phyloP scores from a whole-genome alignment of 2,113 vertebrate species.

The Cyprinodon brontotheroides region DNA sequence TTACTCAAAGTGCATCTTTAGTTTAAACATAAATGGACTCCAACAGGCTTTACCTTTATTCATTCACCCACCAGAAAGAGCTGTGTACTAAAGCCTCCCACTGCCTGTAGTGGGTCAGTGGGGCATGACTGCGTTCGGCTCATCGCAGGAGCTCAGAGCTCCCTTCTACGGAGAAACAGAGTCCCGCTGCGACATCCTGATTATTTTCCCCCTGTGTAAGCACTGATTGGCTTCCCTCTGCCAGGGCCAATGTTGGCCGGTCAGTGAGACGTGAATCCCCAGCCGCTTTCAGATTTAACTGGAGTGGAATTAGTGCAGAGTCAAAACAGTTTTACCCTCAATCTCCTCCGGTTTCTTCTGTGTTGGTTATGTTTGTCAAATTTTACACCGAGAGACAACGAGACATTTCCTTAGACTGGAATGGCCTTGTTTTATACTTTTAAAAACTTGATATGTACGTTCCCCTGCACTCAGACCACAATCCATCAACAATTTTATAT shows the following conservation, averaged over 20 bases:
- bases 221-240: slow-evolving; percentile 52
- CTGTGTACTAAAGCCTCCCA: slow-evolving; percentile 21
- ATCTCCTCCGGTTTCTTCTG: neutral
- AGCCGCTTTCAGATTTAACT: slow-evolving; percentile 18
- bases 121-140: slow-evolving; percentile 24
- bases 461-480: slow-evolving; percentile 2
- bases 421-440: slow-evolving; percentile 1
- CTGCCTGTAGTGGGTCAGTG: slow-evolving; percentile 48
- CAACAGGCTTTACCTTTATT: neutral
- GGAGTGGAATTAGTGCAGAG: slow-evolving; percentile 41
- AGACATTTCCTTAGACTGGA: slow-evolving; percentile 19
- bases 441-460: slow-evolving; percentile 3
- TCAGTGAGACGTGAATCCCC: slow-evolving; percentile 43
- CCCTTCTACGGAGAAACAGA: slow-evolving; percentile 16
- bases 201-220: slow-evolving; percentile 24
- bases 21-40: neutral
- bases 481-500: slow-evolving; percentile 8
- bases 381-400: slow-evolving; percentile 14
- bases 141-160: slow-evolving; percentile 23
- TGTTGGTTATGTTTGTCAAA: slow-evolving; percentile 10
- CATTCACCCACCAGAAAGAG: neutral
- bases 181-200: slow-evolving; percentile 36
- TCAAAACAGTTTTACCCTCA: slow-evolving; percentile 28
- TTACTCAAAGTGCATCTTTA: neutral
- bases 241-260: slow-evolving; percentile 41